These are phyloP conservation scores for Psix sp. DNA, from an alignment of 1,140 invertebrate species.

Conservation along the genomic window DNA sequence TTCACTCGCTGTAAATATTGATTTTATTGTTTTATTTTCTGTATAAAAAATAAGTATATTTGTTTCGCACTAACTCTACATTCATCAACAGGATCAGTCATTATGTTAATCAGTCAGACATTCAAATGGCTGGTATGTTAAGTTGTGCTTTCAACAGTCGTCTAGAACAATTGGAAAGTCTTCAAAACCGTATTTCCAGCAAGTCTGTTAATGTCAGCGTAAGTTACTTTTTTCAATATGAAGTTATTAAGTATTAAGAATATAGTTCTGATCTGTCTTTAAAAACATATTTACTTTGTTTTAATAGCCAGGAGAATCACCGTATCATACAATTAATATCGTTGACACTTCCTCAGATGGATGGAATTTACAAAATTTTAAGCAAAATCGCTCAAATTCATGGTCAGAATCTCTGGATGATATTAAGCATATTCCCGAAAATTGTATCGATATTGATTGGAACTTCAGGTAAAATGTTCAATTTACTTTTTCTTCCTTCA, in stretches of 20 bases:
- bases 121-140: constrained; percentile 95
- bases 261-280: no score
- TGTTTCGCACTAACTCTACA: background rate
- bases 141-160: constrained; percentile 88
- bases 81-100: constrained; percentile 81
- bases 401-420: constrained; percentile 92
- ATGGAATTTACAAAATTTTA: constrained; percentile 83
- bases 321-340: constrained; percentile 93
- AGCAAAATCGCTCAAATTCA: constrained; percentile 89
- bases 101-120: constrained; percentile 87
- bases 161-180: constrained; percentile 69
- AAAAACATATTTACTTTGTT: background rate
- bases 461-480: constrained; percentile 67
- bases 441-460: constrained; percentile 61
- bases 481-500: constrained; percentile 10
- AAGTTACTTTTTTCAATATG: no score
- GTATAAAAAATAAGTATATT: no score
- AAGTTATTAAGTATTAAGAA: no score
- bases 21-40: background rate
- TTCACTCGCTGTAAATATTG: constrained; percentile 86
- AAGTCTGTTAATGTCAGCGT: constrained; percentile 78
- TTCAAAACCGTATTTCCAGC: constrained; percentile 68
- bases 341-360: constrained; percentile 87
- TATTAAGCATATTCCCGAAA: constrained; percentile 75
- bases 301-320: constrained; percentile 84